phyloP scores from a whole-genome alignment of 2,888 invertebrate genomes.

The Unio pictorum region DNA sequence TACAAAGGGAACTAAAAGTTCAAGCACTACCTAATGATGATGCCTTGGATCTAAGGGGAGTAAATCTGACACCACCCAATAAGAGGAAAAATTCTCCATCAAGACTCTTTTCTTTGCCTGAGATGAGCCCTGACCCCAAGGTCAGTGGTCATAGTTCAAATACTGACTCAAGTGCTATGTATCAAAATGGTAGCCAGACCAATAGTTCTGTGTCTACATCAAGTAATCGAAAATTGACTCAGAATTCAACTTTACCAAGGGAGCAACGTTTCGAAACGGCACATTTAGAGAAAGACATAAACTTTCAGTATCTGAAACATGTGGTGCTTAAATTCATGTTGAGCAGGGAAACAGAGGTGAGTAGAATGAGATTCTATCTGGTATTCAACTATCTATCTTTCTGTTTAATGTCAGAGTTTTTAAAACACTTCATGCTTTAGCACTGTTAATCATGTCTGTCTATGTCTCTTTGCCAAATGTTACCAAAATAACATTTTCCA shows the following conservation, averaged over 20 bases:
- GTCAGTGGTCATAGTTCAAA: no score
- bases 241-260: not conserved
- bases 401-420: not conserved
- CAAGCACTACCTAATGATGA: conserved; percentile 72
- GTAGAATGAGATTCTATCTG: conserved; percentile 10
- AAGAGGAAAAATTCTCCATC: conserved; percentile 25
- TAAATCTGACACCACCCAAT: conserved; percentile 29
- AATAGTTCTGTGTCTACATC: no score
- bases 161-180: no score
- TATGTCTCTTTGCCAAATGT: not conserved
- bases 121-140: no score
- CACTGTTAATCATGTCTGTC: no score
- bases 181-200: no score
- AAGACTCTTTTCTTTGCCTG: not conserved
- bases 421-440: no score
- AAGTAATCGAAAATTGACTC: no score
- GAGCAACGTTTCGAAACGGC: conserved; percentile 22
- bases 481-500: not conserved
- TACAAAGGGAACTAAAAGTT: conserved; percentile 85
- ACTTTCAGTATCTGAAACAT: conserved; percentile 91
- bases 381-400: not conserved
- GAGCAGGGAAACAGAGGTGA: conserved; percentile 83
- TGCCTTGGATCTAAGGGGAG: conserved; percentile 31
- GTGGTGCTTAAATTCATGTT: conserved; percentile 93
- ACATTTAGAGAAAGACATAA: conserved; percentile 77